Conservation (phyloP, 2,797 vertebrate genomes). For the Furcifer pardalis region DNA sequence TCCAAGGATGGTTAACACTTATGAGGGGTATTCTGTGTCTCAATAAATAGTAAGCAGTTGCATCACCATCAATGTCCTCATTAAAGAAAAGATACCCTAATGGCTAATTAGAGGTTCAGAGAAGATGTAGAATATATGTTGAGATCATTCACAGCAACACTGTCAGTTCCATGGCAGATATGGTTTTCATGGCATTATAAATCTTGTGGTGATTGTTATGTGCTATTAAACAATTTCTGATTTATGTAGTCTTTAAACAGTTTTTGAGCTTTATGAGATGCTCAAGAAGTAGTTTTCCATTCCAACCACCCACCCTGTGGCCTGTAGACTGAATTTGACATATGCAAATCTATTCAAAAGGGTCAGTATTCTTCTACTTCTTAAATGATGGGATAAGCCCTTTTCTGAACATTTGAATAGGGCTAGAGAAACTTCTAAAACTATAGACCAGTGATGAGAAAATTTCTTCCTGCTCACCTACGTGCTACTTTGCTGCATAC, state of each 20-base stretch:
- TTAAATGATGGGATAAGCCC: background rate
- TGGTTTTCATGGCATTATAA: too few species aligned
- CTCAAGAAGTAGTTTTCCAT: background rate
- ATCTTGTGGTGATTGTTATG: too few species aligned
- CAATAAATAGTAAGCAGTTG: background rate
- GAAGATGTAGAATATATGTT: background rate
- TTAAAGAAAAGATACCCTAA: background rate
- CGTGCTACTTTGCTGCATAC: too few species aligned
- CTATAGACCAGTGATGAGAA: background rate
- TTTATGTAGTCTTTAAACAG: too few species aligned
- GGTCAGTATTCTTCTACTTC: background rate
- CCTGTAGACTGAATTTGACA: background rate
- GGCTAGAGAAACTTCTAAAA: background rate
- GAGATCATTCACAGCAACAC: background rate
- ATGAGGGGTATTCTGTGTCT: background rate
- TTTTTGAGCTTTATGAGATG: too few species aligned
- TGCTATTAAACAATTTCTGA: too few species aligned
- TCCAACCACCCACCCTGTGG: background rate
- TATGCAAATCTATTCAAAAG: background rate
- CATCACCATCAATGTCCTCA: background rate
- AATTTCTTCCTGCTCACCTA: background rate
- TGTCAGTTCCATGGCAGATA: too few species aligned
- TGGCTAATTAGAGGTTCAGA: background rate
- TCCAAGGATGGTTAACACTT: background rate
- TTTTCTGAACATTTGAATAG: too few species aligned